phyloP scores from a whole-genome alignment of 2,113 vertebrate genomes.

The Dromas ardeola region DNA sequence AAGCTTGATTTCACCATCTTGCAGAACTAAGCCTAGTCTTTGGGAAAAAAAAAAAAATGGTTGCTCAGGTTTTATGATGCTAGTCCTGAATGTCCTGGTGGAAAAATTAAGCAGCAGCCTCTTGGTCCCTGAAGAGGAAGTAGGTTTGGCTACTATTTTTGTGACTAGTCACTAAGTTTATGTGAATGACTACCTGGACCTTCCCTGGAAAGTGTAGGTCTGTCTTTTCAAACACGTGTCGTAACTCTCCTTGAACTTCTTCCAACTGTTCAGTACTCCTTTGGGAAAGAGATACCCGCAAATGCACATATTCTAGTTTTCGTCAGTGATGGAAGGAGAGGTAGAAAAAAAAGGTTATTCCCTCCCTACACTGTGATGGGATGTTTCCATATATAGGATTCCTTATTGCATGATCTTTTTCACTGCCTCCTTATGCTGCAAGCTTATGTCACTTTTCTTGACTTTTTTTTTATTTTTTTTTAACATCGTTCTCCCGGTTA shows the following conservation, averaged over 20 bases:
- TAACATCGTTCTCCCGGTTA: background rate
- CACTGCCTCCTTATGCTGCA: background rate
- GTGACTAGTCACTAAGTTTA: background rate
- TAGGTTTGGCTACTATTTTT: background rate
- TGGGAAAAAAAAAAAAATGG: background rate
- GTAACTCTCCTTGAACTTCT: background rate
- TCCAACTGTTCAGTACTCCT: background rate
- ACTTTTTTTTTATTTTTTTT: background rate
- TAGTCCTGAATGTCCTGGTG: background rate
- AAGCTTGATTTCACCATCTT: background rate
- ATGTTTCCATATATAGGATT: background rate
- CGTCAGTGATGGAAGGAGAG: background rate
- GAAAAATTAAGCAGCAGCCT: background rate
- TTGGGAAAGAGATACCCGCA: background rate
- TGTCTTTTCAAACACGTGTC: background rate
- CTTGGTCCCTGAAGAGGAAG: background rate
- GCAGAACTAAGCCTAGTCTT: background rate
- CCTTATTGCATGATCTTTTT: background rate
- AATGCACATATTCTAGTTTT: background rate
- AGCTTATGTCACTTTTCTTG: background rate
- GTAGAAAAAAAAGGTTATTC: background rate
- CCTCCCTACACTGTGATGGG: background rate
- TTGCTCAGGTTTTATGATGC: background rate
- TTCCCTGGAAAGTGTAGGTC: background rate
- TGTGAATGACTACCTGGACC: background rate